phyloP scores from a whole-genome alignment of 2,797 vertebrate species.

The Neosilurus mollespiculum region DNA sequence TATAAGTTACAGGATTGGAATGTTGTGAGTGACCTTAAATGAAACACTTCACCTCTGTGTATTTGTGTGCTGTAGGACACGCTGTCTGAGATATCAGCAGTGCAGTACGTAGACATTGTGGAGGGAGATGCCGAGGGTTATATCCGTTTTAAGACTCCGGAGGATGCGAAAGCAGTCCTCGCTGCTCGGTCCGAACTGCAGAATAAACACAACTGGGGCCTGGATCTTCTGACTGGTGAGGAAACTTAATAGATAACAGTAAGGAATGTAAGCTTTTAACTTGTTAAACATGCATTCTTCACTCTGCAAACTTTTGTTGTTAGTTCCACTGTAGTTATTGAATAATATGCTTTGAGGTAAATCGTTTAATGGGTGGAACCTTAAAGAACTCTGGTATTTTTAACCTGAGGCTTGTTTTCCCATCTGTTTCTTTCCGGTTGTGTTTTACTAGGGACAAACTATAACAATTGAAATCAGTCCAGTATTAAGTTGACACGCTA shows the following conservation, averaged over 20 bases:
- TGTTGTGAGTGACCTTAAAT: not conserved
- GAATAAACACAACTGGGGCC: constrained; percentile 85
- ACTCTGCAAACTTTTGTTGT: not conserved
- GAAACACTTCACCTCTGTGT: not conserved
- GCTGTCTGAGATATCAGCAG: constrained; percentile 78
- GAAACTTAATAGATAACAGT: not conserved
- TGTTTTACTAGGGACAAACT: too few relatives aligned
- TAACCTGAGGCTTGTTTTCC: not conserved
- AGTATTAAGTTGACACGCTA: too few relatives aligned
- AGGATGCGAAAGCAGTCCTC: constrained; percentile 77
- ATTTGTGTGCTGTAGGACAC: constrained; percentile 72
- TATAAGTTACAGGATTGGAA: not conserved
- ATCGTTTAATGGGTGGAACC: not conserved
- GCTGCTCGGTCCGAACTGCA: constrained; percentile 72
- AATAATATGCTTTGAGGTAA: not conserved
- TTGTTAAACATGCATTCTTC: not conserved
- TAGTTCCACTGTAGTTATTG: not conserved
- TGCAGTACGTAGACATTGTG: constrained; percentile 88
- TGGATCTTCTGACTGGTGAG: constrained; percentile 86
- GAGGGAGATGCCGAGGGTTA: constrained; percentile 91
- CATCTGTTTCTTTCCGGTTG: too few relatives aligned
- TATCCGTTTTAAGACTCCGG: constrained; percentile 81
- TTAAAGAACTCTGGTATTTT: not conserved
- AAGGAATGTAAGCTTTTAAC: not conserved
- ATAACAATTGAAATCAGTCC: too few relatives aligned